Evolutionary conservation across 1,140 invertebrate genomes (phyloP), one percentile per base, ranked within the genome.

Genomic region (Pseudomyrmex flavicornis): DNA sequence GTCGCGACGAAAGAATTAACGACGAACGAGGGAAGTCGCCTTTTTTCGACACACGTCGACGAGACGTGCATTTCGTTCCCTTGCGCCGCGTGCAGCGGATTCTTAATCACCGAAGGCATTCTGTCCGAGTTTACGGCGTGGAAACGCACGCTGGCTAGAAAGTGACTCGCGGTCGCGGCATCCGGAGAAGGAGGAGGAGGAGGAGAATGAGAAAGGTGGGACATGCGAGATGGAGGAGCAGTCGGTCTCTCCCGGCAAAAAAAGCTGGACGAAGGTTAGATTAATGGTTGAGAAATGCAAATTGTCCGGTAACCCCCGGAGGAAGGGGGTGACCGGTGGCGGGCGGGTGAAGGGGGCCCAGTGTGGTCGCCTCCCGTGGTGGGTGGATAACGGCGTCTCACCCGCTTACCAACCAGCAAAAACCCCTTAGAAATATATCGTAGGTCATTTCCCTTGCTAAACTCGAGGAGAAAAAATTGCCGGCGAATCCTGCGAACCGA

Each of bases 251-350:
- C 77, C 20, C 54, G 76, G 80, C 74, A 89, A 90, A 91, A 87
- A 79, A 84, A 87, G 87, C 62, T 58, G 85, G 85, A 88, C 83
- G 91, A 88, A 92, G 91, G 91, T 92, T 91, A 92, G 92, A 93
- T 93, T 93, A 93, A 93, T 93, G 92, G 92, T 87, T 92, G 92
- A 93, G 92, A 93, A 93, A 93, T 93, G 92, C 90, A 92, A 93
- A 93, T 93, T 92, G 92, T 91, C 90, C 88, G 90, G 85, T 85
- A 87, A 87, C 88, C 85, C 86, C 83, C 61, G 63, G 76, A 83
- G 88, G 35, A 58, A 68, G 70, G 79, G 82, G 73, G 50, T 5
- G 56, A 48, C 1, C 9, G 48, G n/a, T 73, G 35, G 52, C 66
- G 68, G 61, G 44, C 13, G 70, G 58, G 72, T 44, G 61, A 52